Base-by-base conservation (phyloP, 2,113 vertebrate genomes). In the Ciconia boyciana region DNA sequence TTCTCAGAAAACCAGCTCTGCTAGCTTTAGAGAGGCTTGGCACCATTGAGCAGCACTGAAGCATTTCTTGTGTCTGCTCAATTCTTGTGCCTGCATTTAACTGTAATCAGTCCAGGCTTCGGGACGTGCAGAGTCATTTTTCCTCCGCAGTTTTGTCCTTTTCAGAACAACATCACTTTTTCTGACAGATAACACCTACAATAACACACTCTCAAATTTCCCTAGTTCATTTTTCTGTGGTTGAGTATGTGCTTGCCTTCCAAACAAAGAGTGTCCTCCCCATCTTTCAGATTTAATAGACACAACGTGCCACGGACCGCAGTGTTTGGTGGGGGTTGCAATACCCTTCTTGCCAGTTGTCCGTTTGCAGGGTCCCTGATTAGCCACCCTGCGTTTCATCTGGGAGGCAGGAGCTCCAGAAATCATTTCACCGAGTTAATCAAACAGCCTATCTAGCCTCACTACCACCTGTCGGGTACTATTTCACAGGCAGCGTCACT, bases 281-380 rank as follows among this genome's bases (percentile, higher is more conserved):
- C 31, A 25, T 7, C 10, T 49, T 57, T 83, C 31, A 43, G 28
- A n/a, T 87, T 74, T 49, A 39, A 66, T 6, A 51, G 39, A 55
- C 28, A 69, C 8, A 24, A 16, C 1, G 2, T 15, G 9, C 24
- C 13, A 3, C 1, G 6, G 68, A 14, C 29, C 49, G 10, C 34
- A 39, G 7, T 7, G 8, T 39, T 13, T 51, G 36, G 34, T 19
- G 5, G 3, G 72, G 46, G 24, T 25, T 51, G 15, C n/a, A 48
- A 9, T 4, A 19, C 17, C 4, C 0, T 2, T 6, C 64, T 76
- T 82, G 57, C n/a, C 44, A 62, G 39, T 43, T 3, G 4, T 32
- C 2, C 13, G 16, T 68, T 60, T 79, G 55, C 48, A 39, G 39
- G n/a, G 8, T 69, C 51, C 24, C 46, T 58, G n/a, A 39, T 10